phyloP scores from a whole-genome alignment of 1,140 invertebrate genomes.

The Lineus longissimus region DNA sequence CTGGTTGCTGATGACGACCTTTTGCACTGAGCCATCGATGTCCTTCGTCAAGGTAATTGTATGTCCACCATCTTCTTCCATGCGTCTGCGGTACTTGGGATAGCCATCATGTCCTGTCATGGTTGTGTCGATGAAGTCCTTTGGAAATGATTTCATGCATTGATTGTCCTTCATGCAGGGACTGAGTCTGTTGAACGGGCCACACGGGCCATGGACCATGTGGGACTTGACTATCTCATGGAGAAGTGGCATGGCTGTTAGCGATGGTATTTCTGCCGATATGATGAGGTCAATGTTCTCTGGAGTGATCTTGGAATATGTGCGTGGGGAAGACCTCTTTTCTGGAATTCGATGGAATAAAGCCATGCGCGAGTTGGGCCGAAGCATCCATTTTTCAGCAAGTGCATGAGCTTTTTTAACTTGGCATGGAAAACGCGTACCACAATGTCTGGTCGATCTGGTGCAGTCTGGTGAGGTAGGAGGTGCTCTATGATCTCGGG shows the following conservation, averaged over 20 bases:
- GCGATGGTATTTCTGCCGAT: not conserved
- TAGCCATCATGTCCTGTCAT: not conserved
- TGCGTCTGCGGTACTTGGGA: not conserved
- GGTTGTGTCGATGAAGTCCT: not conserved
- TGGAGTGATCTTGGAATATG: conserved; percentile 43
- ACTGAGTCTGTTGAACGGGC: not conserved
- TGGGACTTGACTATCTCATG: not conserved
- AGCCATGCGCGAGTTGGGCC: not conserved
- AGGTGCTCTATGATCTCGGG: conserved; percentile 47
- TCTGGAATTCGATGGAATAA: conserved; percentile 58
- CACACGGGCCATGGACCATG: conserved; percentile 5
- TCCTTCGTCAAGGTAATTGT: not conserved
- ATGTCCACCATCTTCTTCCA: not conserved
- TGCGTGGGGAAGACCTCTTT: conserved; percentile 57
- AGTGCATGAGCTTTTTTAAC: conserved; percentile 30
- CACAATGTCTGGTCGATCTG: conserved; percentile 54
- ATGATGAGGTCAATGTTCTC: not conserved
- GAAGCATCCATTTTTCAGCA: conserved; percentile 30
- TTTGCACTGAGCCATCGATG: not conserved
- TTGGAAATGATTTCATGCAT: not conserved
- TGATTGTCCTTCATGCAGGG: conserved; percentile 4
- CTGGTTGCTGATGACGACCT: not conserved
- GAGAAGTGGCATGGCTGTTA: not conserved
- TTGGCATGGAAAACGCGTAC: conserved; percentile 57
- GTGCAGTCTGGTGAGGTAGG: conserved; percentile 27